A percentile compares a stretch with the other conserved stretches of the same genome.
Conservation (phyloP, 2,888 invertebrate species). For the Drosophila atripex region DNA sequence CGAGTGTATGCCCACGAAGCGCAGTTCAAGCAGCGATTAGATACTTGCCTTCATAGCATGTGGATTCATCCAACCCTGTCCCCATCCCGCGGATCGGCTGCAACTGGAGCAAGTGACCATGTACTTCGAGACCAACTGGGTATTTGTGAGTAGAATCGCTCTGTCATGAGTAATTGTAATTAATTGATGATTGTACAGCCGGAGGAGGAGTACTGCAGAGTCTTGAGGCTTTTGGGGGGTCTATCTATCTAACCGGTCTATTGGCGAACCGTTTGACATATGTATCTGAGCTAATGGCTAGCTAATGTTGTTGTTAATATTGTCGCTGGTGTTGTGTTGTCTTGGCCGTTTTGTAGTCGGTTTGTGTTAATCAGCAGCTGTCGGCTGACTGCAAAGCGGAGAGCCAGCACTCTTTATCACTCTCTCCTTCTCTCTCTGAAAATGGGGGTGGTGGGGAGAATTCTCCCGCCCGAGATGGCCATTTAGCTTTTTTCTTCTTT, state of each 20-base stretch:
- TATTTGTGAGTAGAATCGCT: conserved; percentile 79
- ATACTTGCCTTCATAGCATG: conserved; percentile 23
- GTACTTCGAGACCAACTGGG: conserved; percentile 81
- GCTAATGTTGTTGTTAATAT: background rate
- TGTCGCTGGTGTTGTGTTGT: conserved; percentile 10
- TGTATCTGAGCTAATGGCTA: conserved; percentile 19
- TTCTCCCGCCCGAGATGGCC: conserved; percentile 4
- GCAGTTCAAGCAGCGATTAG: conserved; percentile 20
- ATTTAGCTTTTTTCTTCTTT: background rate
- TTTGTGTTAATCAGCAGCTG: conserved; percentile 57
- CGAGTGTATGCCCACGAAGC: conserved; percentile 5
- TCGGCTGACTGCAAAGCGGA: conserved; percentile 22
- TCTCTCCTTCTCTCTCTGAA: background rate
- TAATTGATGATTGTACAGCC: conserved; percentile 20
- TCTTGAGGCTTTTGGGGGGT: conserved; percentile 1
- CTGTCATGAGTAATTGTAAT: conserved; percentile 35
- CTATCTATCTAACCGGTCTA: conserved; percentile 28
- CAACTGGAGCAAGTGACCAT: conserved; percentile 48
- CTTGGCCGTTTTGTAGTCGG: conserved; percentile 16
- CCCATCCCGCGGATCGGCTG: background rate
- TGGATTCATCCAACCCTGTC: background rate
- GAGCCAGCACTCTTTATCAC: conserved; percentile 12
- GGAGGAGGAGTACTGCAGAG: conserved; percentile 22
- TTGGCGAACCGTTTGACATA: conserved; percentile 16
- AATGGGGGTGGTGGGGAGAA: background rate